Evolutionary conservation across 2,888 invertebrate species (phyloP).

Genomic region (Thymelicus acteon): DNA sequence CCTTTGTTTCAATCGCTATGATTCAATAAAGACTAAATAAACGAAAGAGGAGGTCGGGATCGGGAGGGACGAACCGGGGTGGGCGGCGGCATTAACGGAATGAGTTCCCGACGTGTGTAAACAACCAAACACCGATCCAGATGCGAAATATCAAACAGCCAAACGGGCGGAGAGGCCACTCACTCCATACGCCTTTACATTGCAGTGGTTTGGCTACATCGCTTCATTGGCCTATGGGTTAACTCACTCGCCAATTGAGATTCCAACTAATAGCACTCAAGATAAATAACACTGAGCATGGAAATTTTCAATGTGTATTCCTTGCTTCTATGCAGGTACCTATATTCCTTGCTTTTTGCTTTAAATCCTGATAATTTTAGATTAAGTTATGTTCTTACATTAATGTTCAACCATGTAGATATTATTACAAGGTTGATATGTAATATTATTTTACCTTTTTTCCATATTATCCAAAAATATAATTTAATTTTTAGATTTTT

Average conservation of each 20-base stretch:
- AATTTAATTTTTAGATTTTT: too few relatives aligned
- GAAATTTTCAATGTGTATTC: neutral
- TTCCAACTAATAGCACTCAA: constrained; percentile 13
- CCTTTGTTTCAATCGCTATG: constrained; percentile 3
- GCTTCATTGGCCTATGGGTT: constrained; percentile 12
- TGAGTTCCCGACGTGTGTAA: constrained; percentile 20
- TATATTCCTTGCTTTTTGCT: neutral
- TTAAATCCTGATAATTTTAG: too few relatives aligned
- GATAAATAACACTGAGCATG: constrained; percentile 1
- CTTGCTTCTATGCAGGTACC: neutral
- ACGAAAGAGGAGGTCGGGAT: constrained; percentile 4
- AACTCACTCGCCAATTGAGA: constrained; percentile 13
- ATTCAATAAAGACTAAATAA: constrained; percentile 12
- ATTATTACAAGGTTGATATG: too few relatives aligned
- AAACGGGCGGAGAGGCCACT: constrained; percentile 34
- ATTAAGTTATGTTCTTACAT: too few relatives aligned
- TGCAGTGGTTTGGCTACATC: constrained; percentile 20
- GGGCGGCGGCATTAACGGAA: constrained; percentile 22
- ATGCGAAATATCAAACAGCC: constrained; percentile 47
- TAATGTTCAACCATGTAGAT: too few relatives aligned
- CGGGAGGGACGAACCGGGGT: constrained; percentile 4
- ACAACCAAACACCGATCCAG: constrained; percentile 39
- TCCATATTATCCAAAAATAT: too few relatives aligned
- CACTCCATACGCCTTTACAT: constrained; percentile 29
- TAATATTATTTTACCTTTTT: too few relatives aligned